phyloP scores from a whole-genome alignment of 1,140 invertebrate genomes.

The Stegodyphus dumicola region DNA sequence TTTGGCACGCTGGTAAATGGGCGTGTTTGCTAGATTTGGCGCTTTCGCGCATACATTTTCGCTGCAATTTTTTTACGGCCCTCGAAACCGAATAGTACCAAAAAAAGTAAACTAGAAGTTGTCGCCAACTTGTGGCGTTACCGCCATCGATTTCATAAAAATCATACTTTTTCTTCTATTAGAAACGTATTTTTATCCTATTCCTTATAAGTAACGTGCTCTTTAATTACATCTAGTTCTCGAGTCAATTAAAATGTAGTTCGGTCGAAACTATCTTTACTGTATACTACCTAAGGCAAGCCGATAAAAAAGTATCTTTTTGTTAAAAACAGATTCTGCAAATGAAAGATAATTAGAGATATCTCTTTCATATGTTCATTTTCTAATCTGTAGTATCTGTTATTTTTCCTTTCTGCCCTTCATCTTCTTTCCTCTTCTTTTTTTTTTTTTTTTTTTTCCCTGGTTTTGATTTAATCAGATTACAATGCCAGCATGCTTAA shows the following conservation, averaged over 20 bases:
- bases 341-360: conserved; percentile 54
- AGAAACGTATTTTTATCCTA: conserved; percentile 19
- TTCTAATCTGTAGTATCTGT: background rate
- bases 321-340: conserved; percentile 5
- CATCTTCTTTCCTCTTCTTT: too few relatives aligned
- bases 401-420: background rate
- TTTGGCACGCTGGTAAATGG: too few relatives aligned
- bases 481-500: conserved; percentile 36
- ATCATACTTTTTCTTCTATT: background rate
- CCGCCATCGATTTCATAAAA: conserved; percentile 15
- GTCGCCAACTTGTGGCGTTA: conserved; percentile 34
- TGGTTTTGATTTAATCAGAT: conserved; percentile 21
- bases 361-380: conserved; percentile 37
- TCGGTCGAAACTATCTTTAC: conserved; percentile 8
- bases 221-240: conserved; percentile 47
- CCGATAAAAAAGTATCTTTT: conserved; percentile 15
- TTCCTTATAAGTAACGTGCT: conserved; percentile 16
- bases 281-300: conserved; percentile 2
- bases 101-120: conserved; percentile 26
- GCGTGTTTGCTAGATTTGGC: too few relatives aligned
- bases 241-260: conserved; percentile 53
- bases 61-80: too few relatives aligned
- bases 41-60: too few relatives aligned
- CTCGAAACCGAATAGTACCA: too few relatives aligned
- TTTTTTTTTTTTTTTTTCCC: too few relatives aligned